Conservation (phyloP, 1,140 invertebrate species). For the Maniola jurtina region DNA sequence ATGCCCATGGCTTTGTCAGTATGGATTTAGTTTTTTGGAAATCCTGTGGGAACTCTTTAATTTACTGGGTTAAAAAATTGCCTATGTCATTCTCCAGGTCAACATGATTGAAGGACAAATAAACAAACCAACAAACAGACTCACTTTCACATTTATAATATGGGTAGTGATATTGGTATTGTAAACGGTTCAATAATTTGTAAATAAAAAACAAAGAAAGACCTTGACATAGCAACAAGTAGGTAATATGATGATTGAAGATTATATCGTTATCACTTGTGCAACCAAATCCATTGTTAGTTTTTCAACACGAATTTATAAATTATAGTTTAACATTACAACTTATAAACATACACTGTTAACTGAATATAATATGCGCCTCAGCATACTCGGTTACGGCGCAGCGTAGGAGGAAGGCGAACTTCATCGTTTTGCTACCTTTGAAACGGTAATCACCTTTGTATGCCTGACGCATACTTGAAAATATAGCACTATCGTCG, state of each 20-base stretch:
- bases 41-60: too few relatives aligned
- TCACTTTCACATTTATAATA: too few relatives aligned
- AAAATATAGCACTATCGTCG: background rate
- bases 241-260: background rate
- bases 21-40: too few relatives aligned
- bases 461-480: background rate
- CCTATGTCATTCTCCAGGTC: too few relatives aligned
- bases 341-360: background rate
- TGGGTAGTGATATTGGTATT: background rate
- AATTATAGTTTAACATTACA: slow-evolving; percentile 9
- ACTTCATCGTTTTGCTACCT: slow-evolving; percentile 5
- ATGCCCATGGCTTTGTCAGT: too few relatives aligned
- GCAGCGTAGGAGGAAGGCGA: slow-evolving; percentile 42
- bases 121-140: too few relatives aligned
- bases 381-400: slow-evolving; percentile 26
- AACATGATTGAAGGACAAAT: too few relatives aligned
- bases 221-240: slow-evolving; percentile 32
- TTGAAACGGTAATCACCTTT: background rate
- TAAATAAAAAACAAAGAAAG: slow-evolving; percentile 36
- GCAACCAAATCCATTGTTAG: background rate
- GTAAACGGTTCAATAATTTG: background rate
- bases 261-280: background rate
- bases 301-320: background rate
- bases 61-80: too few relatives aligned
- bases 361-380: slow-evolving; percentile 19